Percentiles rank a stretch among this genome's conserved stretches.
Evolutionary conservation across 2,113 vertebrate species (phyloP).

Genomic region (Axis porcinus): DNA sequence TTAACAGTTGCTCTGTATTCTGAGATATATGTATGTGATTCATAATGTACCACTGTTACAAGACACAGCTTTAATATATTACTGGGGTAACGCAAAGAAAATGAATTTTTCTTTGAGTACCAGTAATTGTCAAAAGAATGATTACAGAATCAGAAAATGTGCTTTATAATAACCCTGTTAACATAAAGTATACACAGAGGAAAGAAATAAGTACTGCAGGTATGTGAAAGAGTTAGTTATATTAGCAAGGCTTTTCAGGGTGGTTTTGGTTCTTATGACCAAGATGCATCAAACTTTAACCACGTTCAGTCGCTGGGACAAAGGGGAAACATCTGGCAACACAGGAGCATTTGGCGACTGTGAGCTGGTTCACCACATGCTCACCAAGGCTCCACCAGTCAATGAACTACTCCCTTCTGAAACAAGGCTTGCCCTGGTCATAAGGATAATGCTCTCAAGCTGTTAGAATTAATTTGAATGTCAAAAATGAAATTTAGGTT

Average conservation of each 20-base stretch:
- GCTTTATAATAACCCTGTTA: constrained; percentile 65
- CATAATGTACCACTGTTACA: constrained; percentile 55
- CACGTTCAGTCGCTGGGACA: background rate
- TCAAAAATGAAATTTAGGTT: constrained; percentile 63
- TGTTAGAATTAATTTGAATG: constrained; percentile 69
- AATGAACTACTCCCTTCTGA: background rate
- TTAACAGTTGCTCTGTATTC: constrained; percentile 35
- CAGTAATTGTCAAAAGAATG: constrained; percentile 73
- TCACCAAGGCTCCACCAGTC: constrained; percentile 13
- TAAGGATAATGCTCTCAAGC: constrained; percentile 43
- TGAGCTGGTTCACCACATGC: constrained; percentile 12
- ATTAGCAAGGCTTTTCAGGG: constrained; percentile 48
- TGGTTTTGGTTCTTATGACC: constrained; percentile 31
- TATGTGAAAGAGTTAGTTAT: constrained; percentile 46
- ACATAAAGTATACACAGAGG: constrained; percentile 22
- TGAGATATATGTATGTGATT: constrained; percentile 53
- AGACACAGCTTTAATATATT: constrained; percentile 59
- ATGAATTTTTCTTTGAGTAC: constrained; percentile 61
- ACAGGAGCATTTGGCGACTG: background rate
- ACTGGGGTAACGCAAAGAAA: constrained; percentile 68
- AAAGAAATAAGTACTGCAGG: background rate
- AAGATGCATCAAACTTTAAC: background rate
- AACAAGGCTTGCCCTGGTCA: constrained; percentile 54
- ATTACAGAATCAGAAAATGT: constrained; percentile 67
- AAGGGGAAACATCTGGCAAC: background rate